Base-by-base conservation (phyloP, 2,888 invertebrate genomes). In the Gerosis bhagava region DNA sequence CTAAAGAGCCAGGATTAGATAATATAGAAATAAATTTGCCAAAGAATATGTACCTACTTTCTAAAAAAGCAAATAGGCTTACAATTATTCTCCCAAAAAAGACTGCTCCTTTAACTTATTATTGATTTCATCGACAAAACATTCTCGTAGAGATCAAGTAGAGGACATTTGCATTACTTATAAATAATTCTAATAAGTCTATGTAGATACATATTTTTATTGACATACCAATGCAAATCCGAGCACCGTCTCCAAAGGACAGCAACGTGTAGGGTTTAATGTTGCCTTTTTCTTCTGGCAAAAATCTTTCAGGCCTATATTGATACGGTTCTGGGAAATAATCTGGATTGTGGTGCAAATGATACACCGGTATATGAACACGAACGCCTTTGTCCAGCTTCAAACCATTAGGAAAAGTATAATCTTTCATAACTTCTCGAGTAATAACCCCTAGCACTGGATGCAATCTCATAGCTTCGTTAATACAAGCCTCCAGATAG, bases 221-320 rank as follows among this genome's bases (percentile, higher is more conserved):
- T n/a, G n/a, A n/a, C n/a, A n/a, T 60, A 79, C 79, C 79, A 16
- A 79, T 68, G 26, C 79, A 79, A 21, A 64, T 50, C 32, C 77
- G 64, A 0, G 72, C 70, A 0, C 77, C 79, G 35, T 73, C 70
- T 13, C 79, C 78, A 35, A 75, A 80, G 0, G 77, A 69, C 16
- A 75, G 59, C 28, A 62, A 73, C 0, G 71, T 70, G 49, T 62
- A 73, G 0, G 69, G 70, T 3, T 57, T 64, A 5, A 77, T 51
- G 8, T 64, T 52, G 1, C 55, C 53, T 40, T 62, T 67, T 8
- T 65, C 62, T 24, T 62, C 69, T 0, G 62, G 59, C 3, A 67
- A 46, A 21, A 79, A 78, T 7, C 80, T 56, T 45, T 78, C 77
- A 0, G 79, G 80, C 0, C 52, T 51, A 46, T 51, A 79, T 11